Evolutionary conservation across 2,888 invertebrate species (phyloP), one percentile per base, ranked within the genome.

Genomic region (Aspidapion aeneum): DNA sequence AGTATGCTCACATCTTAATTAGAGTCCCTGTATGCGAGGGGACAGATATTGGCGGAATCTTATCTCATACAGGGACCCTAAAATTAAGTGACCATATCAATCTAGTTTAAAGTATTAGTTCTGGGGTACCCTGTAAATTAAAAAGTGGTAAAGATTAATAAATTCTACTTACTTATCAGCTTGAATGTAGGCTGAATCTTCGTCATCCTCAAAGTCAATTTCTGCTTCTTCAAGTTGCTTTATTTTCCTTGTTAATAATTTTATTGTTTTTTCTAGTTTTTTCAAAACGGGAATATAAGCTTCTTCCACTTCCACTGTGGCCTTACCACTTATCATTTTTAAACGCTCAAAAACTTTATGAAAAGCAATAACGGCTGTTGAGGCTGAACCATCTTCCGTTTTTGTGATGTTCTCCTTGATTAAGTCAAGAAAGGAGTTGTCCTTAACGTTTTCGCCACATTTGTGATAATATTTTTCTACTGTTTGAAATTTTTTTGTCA

Each of bases 181-280:
- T 69, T 89, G 83, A 51, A 93, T 80, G 78, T 90, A 93, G 21
- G 85, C 81, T 1, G 92, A 91, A 75, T 90, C 84, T 21, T 91
- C 91, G 69, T 90, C 76, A 51, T 72, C 88, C 72, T 89, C 87
- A 75, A 89, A 87, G 67, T 91, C 86, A 1, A 93, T 85, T 71
- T 93, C 90, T 57, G 84, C 80, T 58, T 84, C 83, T 72, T 91
- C 90, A 2, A 91, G 76, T 67, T 85, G 82, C 69, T 86, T 85
- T 58, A 94, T 91, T 65, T 85, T 85, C 71, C 84, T 83, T 58
- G 87, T 83, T 18, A 92, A 81, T 69, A 85, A 83, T 75, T 85
- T 82, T 58, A 91, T 80, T 0, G 86, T 83, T 65, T 84, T 84
- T 72, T 86, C 86, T 3, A 77, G 61, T 58, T 70, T 74, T 55